These are phyloP conservation scores for Enteromius treurensis DNA, from an alignment of 2,797 vertebrate species.

Conservation along the genomic window DNA sequence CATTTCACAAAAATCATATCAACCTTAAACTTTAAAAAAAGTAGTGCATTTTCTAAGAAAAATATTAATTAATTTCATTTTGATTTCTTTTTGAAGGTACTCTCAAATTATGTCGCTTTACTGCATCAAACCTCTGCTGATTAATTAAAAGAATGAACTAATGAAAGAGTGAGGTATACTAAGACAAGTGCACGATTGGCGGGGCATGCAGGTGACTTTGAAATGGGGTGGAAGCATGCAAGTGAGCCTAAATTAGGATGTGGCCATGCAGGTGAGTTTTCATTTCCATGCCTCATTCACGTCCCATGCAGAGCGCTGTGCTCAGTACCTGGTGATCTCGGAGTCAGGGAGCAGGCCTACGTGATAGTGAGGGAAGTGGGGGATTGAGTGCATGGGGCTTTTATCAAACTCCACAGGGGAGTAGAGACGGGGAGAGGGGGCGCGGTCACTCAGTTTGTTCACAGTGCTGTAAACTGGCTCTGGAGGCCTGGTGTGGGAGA, in stretches of 20 bases:
- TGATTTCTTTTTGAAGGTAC: background rate
- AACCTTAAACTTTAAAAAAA: background rate
- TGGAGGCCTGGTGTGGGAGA: constrained; percentile 84
- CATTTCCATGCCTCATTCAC: constrained; percentile 3
- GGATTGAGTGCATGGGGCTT: constrained; percentile 92
- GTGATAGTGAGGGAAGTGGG: constrained; percentile 90
- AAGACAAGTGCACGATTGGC: background rate
- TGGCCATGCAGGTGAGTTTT: constrained; percentile 31
- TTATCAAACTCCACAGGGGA: constrained; percentile 95
- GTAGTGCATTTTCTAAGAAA: background rate
- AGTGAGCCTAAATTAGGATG: background rate
- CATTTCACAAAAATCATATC: background rate
- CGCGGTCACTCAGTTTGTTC: constrained; percentile 98
- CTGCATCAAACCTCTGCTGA: constrained; percentile 34
- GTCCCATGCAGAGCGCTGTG: constrained; percentile 46
- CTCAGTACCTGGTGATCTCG: constrained; percentile 93
- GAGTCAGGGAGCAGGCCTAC: constrained; percentile 93
- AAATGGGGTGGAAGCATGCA: constrained; percentile 36
- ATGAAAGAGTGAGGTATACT: background rate
- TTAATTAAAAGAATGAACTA: background rate
- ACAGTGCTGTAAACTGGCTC: constrained; percentile 99
- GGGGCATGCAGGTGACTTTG: constrained; percentile 8
- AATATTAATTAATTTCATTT: background rate
- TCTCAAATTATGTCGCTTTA: background rate
- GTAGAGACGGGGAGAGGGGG: constrained; percentile 93